Evolutionary conservation across 2,797 vertebrate genomes (phyloP).

Genomic region (Nannoperca obscura): DNA sequence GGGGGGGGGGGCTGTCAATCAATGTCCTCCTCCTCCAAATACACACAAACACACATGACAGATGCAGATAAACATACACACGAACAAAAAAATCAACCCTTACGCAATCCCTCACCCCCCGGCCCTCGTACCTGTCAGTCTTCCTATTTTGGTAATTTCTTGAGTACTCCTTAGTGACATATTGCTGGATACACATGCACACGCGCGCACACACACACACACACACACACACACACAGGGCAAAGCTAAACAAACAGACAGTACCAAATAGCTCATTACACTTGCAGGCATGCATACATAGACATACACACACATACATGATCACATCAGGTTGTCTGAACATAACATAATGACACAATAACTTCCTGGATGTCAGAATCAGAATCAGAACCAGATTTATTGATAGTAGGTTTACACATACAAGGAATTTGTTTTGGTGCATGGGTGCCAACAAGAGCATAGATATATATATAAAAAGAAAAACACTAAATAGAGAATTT

Average conservation of each 20-base stretch:
- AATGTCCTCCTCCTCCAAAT: slow-evolving; percentile 36
- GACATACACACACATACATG: not conserved
- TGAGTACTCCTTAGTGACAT: slow-evolving; percentile 25
- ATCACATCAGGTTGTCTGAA: not conserved
- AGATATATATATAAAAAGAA: too few species aligned
- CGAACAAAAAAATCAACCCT: slow-evolving; percentile 8
- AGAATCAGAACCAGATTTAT: too few species aligned
- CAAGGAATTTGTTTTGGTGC: too few species aligned
- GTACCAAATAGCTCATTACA: slow-evolving; percentile 1
- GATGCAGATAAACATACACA: slow-evolving; percentile 39
- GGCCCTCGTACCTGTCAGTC: slow-evolving; percentile 29
- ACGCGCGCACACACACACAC: slow-evolving; percentile 11
- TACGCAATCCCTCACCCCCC: slow-evolving; percentile 8
- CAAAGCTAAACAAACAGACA: not conserved
- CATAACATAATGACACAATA: not conserved
- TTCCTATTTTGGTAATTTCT: slow-evolving; percentile 30
- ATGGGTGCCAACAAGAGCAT: too few species aligned
- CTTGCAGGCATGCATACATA: not conserved
- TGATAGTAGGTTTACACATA: too few species aligned
- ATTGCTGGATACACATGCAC: slow-evolving; percentile 1
- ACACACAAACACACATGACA: slow-evolving; percentile 43
- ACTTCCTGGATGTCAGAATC: not conserved
- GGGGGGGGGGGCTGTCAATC: slow-evolving; percentile 33
- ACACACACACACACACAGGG: not conserved
- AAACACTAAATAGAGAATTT: too few species aligned